Evolutionary conservation across 1,140 invertebrate species (phyloP), one percentile per base, ranked within the genome.

Genomic region (Adoxophyes honmai): DNA sequence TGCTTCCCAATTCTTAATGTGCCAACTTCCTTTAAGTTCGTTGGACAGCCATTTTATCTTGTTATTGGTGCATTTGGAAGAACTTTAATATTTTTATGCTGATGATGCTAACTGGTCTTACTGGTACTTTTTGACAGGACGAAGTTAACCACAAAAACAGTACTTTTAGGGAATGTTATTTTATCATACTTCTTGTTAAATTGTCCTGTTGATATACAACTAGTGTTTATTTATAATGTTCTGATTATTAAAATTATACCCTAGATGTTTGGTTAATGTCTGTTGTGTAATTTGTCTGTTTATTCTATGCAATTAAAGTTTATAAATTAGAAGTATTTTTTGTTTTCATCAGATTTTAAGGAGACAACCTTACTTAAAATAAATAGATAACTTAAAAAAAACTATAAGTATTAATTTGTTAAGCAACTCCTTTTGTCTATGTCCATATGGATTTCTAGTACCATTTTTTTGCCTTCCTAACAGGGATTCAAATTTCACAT

Each of bases 221-320:
- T 44, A 28, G n/a, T n/a, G n/a, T n/a, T 48, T 4, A 7, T 44
- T 48, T 48, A 18, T 48, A 18, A 48, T 48, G 11, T 48, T 6
- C 8, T 36, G 34, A 10, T 48, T 21, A 13, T 18, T 21, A 28
- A 28, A 28, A 28, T 18, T 44, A 21, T 48, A 48, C 11, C 42
- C 42, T 48, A 28, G 21, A 48, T 48, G 42, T 48, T 48, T 48
- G 18, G 42, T 48, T 48, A 48, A 11, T 48, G n/a, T 14, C 28
- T 33, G 42, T 48, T 48, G 42, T 48, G 42, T 48, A 48, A 28
- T 48, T 48, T 11, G 42, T 48, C 42, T 48, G 42, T 48, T 48
- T 48, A 48, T 48, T 48, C 42, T 48, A 48, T 48, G 16, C 42
- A 21, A 48, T 48, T 13, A 48, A 11, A 48, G 16, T 48, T 48